Conservation (phyloP, 2,888 invertebrate species). For the Andricus curvator region DNA sequence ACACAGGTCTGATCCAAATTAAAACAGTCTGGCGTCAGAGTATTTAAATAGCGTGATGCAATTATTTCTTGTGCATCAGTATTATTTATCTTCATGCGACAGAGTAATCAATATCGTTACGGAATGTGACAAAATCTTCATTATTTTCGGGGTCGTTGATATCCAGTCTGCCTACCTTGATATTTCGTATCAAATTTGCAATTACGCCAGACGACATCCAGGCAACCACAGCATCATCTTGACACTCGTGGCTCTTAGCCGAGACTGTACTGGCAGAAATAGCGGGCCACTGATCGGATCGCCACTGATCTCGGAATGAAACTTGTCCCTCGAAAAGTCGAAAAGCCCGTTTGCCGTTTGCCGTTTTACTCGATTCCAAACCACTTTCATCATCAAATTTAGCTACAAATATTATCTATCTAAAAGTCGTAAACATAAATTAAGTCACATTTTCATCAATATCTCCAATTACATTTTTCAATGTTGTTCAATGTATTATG, state of each 20-base stretch:
- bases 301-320: background rate
- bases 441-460: too few species aligned
- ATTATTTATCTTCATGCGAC: slow-evolving; percentile 22
- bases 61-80: background rate
- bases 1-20: background rate
- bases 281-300: slow-evolving; percentile 3
- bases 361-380: background rate
- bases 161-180: background rate
- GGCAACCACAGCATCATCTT: background rate
- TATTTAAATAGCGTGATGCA: background rate
- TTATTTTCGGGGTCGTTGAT: slow-evolving; percentile 15
- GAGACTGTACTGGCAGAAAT: slow-evolving; percentile 7
- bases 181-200: too few species aligned
- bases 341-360: too few species aligned
- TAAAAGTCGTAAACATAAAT: too few species aligned
- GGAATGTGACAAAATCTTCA: slow-evolving; percentile 14
- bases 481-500: too few species aligned
- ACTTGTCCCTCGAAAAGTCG: background rate
- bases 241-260: background rate
- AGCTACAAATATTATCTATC: too few species aligned
- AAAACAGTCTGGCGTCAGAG: slow-evolving; percentile 1
- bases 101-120: slow-evolving; percentile 24
- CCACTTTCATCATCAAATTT: background rate
- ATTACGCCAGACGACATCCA: slow-evolving; percentile 3
- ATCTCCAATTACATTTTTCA: too few species aligned